phyloP scores from a whole-genome alignment of 1,140 invertebrate species.

The Parapsyche elsis region DNA sequence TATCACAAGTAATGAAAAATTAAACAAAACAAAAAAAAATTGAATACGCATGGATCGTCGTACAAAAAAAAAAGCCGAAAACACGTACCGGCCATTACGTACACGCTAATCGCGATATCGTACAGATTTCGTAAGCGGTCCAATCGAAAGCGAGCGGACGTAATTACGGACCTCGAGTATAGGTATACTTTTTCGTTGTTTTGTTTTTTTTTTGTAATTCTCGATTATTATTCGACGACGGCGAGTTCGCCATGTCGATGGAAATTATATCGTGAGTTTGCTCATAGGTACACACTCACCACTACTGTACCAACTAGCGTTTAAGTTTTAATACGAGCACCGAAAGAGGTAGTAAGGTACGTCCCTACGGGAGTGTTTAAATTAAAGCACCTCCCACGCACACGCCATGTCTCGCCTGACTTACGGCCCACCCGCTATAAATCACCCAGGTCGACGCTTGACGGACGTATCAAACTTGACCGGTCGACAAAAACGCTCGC shows the following conservation, averaged over 20 bases:
- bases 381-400: slow-evolving; percentile 27
- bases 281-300: neutral
- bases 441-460: neutral
- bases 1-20: too few species aligned
- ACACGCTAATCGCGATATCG: slow-evolving; percentile 23
- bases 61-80: neutral
- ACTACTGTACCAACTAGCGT: neutral
- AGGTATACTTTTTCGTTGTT: neutral
- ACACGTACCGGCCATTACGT: slow-evolving; percentile 19
- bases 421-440: slow-evolving; percentile 9
- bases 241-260: slow-evolving; percentile 6
- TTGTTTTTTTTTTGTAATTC: neutral
- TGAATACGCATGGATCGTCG: too few species aligned
- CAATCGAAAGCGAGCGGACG: slow-evolving; percentile 8
- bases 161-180: neutral
- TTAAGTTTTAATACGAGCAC: neutral
- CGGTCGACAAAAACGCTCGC: neutral
- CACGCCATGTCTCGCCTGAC: neutral
- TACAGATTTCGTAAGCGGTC: slow-evolving; percentile 30
- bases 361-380: slow-evolving; percentile 19
- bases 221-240: too few species aligned
- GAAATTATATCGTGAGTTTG: neutral
- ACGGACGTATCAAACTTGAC: slow-evolving; percentile 33
- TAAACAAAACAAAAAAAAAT: slow-evolving; percentile 7
- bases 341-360: slow-evolving; percentile 3